Conservation (phyloP, 2,888 invertebrate species). For the Sericinus montela region DNA sequence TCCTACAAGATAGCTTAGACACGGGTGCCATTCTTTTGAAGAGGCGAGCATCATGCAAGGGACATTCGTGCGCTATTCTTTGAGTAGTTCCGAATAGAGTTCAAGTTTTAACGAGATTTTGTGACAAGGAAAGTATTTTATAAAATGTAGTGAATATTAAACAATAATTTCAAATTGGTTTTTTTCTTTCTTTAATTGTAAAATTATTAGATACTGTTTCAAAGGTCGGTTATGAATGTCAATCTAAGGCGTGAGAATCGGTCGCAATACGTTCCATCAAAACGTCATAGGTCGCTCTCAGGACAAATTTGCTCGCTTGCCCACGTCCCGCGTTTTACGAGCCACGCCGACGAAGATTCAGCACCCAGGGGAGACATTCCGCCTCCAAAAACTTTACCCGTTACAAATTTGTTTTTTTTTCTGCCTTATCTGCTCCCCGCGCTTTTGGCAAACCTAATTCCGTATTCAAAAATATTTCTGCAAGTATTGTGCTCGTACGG, state of each 20-base stretch:
- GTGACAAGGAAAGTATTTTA: constrained; percentile 24
- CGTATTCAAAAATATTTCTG: constrained; percentile 80
- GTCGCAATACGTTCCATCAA: constrained; percentile 75
- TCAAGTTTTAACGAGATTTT: constrained; percentile 50
- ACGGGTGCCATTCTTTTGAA: constrained; percentile 78
- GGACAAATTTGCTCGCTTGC: constrained; percentile 77
- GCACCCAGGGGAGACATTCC: constrained; percentile 78
- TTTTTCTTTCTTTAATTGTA: no score
- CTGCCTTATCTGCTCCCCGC: constrained; percentile 77
- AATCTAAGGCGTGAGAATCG: constrained; percentile 72
- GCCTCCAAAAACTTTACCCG: constrained; percentile 80
- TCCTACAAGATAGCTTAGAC: constrained; percentile 80
- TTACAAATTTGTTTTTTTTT: constrained; percentile 79
- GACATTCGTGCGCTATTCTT: constrained; percentile 47
- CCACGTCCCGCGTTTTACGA: constrained; percentile 79
- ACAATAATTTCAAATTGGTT: no score
- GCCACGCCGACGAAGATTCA: constrained; percentile 77
- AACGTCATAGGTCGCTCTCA: constrained; percentile 78
- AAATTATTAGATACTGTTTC: constrained; percentile 20
- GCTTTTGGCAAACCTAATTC: constrained; percentile 78
- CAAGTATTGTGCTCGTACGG: constrained; percentile 77
- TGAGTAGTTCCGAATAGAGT: constrained; percentile 31
- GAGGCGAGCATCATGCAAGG: constrained; percentile 66
- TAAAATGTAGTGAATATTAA: not conserved
- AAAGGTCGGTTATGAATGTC: constrained; percentile 74